phyloP scores from a whole-genome alignment of 2,888 invertebrate species.

The Tridacna gigas region DNA sequence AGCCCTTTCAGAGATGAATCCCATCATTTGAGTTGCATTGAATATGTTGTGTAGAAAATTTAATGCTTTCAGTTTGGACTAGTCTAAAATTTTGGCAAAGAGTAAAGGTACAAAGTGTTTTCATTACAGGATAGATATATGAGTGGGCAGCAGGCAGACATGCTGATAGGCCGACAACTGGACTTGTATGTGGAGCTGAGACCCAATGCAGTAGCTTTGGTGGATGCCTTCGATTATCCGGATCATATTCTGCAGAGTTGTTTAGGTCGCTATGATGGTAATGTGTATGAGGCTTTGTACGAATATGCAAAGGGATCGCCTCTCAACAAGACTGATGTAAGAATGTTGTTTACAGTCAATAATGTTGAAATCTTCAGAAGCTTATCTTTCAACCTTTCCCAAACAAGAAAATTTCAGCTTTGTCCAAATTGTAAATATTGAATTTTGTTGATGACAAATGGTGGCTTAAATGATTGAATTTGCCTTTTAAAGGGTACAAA shows the following conservation, averaged over 20 bases:
- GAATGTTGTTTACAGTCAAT: neutral
- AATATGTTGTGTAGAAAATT: too few relatives aligned
- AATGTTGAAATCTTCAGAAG: neutral
- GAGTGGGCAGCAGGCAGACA: conserved; percentile 83
- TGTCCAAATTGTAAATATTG: too few relatives aligned
- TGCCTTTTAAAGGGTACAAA: too few relatives aligned
- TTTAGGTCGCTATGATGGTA: conserved; percentile 85
- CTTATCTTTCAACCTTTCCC: neutral
- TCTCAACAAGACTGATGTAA: conserved; percentile 83
- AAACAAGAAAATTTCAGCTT: neutral
- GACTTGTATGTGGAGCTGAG: conserved; percentile 90
- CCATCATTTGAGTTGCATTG: too few relatives aligned
- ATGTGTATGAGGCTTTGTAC: conserved; percentile 85
- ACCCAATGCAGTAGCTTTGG: conserved; percentile 94
- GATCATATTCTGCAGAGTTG: conserved; percentile 84
- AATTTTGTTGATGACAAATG: too few relatives aligned
- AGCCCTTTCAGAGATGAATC: neutral
- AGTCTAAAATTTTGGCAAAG: too few relatives aligned
- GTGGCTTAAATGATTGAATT: too few relatives aligned
- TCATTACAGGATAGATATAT: conserved; percentile 87
- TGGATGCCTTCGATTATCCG: conserved; percentile 93
- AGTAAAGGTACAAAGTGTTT: neutral
- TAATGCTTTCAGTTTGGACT: too few relatives aligned
- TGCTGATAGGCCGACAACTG: conserved; percentile 90
- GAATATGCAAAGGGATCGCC: conserved; percentile 85